Conservation (phyloP, 2,113 vertebrate genomes). For the Crotalus viridis region DNA sequence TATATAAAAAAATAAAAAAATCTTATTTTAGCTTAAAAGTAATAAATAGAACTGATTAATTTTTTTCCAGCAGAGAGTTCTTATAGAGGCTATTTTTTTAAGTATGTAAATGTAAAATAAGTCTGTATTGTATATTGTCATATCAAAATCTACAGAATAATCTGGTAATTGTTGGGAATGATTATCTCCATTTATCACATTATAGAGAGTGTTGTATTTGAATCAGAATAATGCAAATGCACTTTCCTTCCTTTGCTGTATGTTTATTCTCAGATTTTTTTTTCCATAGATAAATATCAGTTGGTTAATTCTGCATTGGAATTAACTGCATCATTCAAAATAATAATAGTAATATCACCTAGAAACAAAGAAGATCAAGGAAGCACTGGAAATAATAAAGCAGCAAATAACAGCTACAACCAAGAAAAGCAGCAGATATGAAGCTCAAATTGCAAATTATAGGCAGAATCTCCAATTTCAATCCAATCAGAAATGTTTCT, state of each 20-base stretch:
- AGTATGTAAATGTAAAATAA: conserved; percentile 9
- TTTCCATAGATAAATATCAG: not conserved
- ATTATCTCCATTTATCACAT: not conserved
- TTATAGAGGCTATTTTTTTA: conserved; percentile 32
- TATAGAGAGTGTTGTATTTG: not conserved
- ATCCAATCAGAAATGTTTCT: not conserved
- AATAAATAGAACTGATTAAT: conserved; percentile 55
- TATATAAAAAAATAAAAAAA: conserved; percentile 56
- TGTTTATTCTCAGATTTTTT: not conserved
- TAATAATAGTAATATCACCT: not conserved
- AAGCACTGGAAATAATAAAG: not conserved
- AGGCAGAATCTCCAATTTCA: not conserved
- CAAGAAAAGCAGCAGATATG: not conserved
- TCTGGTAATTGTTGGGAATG: conserved; percentile 25
- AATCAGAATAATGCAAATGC: not conserved
- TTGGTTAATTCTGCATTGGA: not conserved
- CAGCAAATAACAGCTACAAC: not conserved
- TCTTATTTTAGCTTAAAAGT: conserved; percentile 56
- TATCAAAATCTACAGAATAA: not conserved
- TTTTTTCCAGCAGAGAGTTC: conserved; percentile 40
- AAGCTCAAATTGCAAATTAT: not conserved
- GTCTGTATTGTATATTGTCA: not conserved
- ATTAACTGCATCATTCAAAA: not conserved
- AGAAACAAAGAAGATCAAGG: not conserved
- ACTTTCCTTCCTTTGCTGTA: not conserved